Evolutionary conservation across 2,797 vertebrate genomes (phyloP), one percentile per base, ranked within the genome.

Genomic region (Hemibagrus guttatus): DNA sequence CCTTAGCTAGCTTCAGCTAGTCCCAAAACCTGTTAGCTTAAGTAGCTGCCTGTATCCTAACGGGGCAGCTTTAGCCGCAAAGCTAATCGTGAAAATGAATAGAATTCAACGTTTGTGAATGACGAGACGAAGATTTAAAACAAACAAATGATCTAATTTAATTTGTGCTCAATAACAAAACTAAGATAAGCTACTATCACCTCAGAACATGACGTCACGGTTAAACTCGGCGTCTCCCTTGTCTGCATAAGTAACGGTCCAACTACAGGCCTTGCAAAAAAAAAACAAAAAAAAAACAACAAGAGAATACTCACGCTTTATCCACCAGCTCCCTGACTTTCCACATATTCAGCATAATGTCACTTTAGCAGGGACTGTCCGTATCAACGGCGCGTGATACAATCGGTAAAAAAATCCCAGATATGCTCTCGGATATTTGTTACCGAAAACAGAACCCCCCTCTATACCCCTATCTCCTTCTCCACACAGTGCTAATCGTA

Each of bases 291-390:
- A 90, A 87, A 21, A 16, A 81, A 59, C 58, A 23, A 42, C 7
- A 92, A 87, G 84, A 83, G 84, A 64, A 89, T 97, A 99, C 98
- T 99, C 95, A 99, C 98, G 98, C 98, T 97, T 99, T 99, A 95
- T 99, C 98, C 96, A 99, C 97, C 92, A 99, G 93, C 95, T 99
- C 98, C 92, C 98, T 94, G 92, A 99, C 97, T 95, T 99, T 99
- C 98, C 98, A 99, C 98, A 99, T 99, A 90, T 98, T 99, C 90
- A 98, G 92, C 97, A 98, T 98, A 90, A 92, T 76, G 90, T 92
- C 91, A 87, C 91, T 89, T 86, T 88, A 87, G 91, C 89, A 92
- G 94, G 94, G 94, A 91, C 91, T 92, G 89, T 91, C 92, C 93
- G 94, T 92, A 94, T 94, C 93, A 81, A 90, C 89, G 89, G 91